Evolutionary conservation across 2,113 vertebrate genomes (phyloP).

Genomic region (Pongo pygmaeus): DNA sequence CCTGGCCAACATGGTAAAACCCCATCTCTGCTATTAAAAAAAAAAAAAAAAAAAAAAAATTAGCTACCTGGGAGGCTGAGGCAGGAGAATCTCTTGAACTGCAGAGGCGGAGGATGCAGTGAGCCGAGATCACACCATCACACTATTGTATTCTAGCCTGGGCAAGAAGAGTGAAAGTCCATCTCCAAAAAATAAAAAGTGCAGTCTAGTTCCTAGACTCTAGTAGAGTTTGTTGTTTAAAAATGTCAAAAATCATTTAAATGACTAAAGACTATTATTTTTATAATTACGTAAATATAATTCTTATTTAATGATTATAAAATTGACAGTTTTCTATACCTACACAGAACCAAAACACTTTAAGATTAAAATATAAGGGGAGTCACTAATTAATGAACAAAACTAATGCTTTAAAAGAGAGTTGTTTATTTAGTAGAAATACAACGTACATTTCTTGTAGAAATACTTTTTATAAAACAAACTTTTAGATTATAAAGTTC

Average conservation of each 20-base stretch:
- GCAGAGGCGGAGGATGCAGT: too few relatives aligned
- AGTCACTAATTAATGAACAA: background rate
- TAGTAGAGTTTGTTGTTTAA: background rate
- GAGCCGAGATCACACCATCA: too few relatives aligned
- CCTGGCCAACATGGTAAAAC: too few relatives aligned
- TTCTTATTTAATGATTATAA: conserved; percentile 36
- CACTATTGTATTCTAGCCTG: too few relatives aligned
- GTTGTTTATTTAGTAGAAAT: conserved; percentile 20
- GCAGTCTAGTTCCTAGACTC: background rate
- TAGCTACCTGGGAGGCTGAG: too few relatives aligned
- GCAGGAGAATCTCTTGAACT: too few relatives aligned
- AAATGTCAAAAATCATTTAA: conserved; percentile 34
- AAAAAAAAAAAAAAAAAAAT: too few relatives aligned
- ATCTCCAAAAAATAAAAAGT: too few relatives aligned
- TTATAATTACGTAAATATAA: background rate
- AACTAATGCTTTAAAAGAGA: conserved; percentile 30
- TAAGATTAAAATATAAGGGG: background rate
- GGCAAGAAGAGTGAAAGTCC: too few relatives aligned
- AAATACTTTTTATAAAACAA: conserved; percentile 30
- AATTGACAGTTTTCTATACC: background rate
- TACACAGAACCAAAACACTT: background rate
- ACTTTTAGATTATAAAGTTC: background rate
- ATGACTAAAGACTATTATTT: background rate
- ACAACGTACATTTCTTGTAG: background rate
- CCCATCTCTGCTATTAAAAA: too few relatives aligned